These are phyloP conservation scores for Geophilus truncorum DNA, from an alignment of 2,888 invertebrate genomes.

Conservation along the genomic window DNA sequence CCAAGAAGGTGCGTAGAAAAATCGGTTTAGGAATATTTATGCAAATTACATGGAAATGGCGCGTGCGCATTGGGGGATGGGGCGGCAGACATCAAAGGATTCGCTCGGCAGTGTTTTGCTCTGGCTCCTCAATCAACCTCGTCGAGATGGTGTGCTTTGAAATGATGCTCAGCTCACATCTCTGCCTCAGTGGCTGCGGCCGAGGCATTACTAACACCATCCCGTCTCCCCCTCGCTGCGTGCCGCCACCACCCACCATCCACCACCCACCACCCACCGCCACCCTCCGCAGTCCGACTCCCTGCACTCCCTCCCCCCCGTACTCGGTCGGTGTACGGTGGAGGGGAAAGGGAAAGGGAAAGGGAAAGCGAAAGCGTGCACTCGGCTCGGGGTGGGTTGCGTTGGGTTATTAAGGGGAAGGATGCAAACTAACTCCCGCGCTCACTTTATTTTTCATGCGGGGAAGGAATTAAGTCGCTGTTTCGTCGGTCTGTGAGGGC, in stretches of 20 bases:
- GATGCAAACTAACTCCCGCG: not conserved
- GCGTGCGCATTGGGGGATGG: conserved; percentile 28
- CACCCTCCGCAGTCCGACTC: not conserved
- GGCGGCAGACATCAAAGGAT: conserved; percentile 32
- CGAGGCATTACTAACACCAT: not conserved
- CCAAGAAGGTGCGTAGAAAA: conserved; percentile 31
- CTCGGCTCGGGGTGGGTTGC: no score
- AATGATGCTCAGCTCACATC: conserved; percentile 30
- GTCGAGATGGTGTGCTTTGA: conserved; percentile 4
- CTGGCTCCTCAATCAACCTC: conserved; percentile 30
- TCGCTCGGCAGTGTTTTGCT: conserved; percentile 28
- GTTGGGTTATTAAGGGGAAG: not conserved
- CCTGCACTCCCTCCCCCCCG: not conserved
- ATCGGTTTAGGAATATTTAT: conserved; percentile 33
- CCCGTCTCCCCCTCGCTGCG: no score
- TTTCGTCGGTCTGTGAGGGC: no score
- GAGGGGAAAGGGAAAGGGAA: no score
- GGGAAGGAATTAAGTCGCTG: not conserved
- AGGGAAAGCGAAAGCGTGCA: no score
- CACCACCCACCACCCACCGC: not conserved
- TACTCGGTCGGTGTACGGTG: no score
- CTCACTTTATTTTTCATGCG: not conserved
- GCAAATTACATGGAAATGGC: conserved; percentile 31
- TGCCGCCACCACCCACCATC: not conserved
- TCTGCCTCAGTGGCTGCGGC: conserved; percentile 27